Evolutionary conservation across 2,797 vertebrate genomes (phyloP), one percentile per base, ranked within the genome.

Genomic region (Lepus townsendii): DNA sequence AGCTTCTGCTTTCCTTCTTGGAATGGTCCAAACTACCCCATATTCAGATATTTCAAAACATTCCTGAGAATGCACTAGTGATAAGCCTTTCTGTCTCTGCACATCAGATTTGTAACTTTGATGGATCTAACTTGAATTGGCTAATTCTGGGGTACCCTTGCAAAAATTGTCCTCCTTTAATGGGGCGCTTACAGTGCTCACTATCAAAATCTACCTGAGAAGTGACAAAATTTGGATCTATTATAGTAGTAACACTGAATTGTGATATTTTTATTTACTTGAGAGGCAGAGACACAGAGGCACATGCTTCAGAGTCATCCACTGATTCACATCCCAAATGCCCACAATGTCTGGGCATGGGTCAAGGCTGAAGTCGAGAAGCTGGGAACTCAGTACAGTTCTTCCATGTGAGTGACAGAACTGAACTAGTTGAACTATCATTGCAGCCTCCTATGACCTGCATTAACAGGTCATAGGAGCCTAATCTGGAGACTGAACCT

Each of bases 11-110:
- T 84, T 80, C 32, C 54, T 93, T 86, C 72, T 77, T 24, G 1
- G 52, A 77, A 50, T 93, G 30, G 16, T 76, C 88, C 68, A 80
- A 93, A 62, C 57, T 88, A 20, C 27, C n/a, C 57, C 20, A 88
- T 75, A 35, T 65, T 95, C 30, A 19, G 24, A 69, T 57, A 30
- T 86, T 95, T 91, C 47, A n/a, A 83, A 88, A 79, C 47, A 14
- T 80, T 78, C n/a, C 30, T 71, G 62, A 52, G 52, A 8, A 83
- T 50, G 5, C n/a, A 77, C 2, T 76, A 88, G 13, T 35, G 27
- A 32, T 32, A 80, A 17, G 9, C 71, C 4, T 79, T 87, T 16
- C 88, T 32, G 50, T 68, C 26, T 88, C 30, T 91, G 19, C 5
- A n/a, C 14, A 68, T 69, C 32, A 62, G 32, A 73, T 50, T 47